Percentiles rank a stretch among this genome's conserved stretches.
These are phyloP conservation scores for Heliocidaris tuberculata DNA, from an alignment of 35 echinoderm and acorn worm genomes.

Conservation along the genomic window DNA sequence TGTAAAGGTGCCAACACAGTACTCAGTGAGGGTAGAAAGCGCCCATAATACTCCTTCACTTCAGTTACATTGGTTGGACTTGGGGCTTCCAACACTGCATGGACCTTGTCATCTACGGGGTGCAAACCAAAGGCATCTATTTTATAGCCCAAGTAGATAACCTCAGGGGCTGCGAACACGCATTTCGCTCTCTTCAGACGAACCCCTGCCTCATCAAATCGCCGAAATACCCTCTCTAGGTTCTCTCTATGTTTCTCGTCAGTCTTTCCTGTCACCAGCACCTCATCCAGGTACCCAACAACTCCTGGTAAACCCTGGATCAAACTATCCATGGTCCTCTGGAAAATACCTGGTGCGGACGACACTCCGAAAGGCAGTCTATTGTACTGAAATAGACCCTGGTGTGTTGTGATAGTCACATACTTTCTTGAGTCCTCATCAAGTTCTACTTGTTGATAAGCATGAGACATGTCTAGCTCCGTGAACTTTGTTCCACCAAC, in stretches of 20 bases:
- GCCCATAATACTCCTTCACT: conserved; percentile 36
- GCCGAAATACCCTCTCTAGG: neutral
- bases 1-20: too few relatives aligned
- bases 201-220: neutral
- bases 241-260: neutral
- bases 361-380: neutral
- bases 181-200: conserved; percentile 52
- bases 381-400: neutral
- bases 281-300: neutral
- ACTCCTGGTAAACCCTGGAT: neutral
- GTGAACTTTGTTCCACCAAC: too few relatives aligned
- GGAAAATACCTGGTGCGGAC: neutral
- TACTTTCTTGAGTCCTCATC: neutral
- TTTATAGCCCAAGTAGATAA: conserved; percentile 57
- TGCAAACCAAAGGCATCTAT: conserved; percentile 55
- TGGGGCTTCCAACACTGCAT: conserved; percentile 57
- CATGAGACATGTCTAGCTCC: too few relatives aligned
- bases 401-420: neutral
- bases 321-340: neutral
- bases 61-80: conserved; percentile 61
- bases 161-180: conserved; percentile 46
- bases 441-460: neutral
- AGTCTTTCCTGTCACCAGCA: neutral
- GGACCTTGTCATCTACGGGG: conserved; percentile 37
- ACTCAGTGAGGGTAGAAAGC: too few relatives aligned